phyloP scores from a whole-genome alignment of 2,797 vertebrate species.

The Bufotes viridis region DNA sequence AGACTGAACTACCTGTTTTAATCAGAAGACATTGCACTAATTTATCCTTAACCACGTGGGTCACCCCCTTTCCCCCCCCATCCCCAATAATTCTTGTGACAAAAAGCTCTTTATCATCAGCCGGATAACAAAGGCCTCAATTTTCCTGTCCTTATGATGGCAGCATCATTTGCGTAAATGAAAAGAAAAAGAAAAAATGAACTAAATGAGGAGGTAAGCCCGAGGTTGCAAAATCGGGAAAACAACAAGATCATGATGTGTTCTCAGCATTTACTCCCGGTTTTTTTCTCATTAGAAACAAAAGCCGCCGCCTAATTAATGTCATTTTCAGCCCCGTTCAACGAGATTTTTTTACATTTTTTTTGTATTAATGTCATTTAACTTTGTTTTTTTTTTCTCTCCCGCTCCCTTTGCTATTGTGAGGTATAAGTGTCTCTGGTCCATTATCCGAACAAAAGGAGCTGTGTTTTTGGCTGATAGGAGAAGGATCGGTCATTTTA shows the following conservation, averaged over 20 bases:
- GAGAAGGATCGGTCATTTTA: conserved; percentile 25
- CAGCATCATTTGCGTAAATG: conserved; percentile 8
- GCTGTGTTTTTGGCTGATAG: not conserved
- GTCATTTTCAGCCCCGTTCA: conserved; percentile 11
- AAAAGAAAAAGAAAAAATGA: not conserved
- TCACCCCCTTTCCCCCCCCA: not conserved
- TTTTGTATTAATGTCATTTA: conserved; percentile 47
- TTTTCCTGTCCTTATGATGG: conserved; percentile 45
- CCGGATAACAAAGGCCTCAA: conserved; percentile 38
- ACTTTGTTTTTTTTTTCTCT: conserved; percentile 2
- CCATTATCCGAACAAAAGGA: conserved; percentile 45
- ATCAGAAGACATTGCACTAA: not conserved
- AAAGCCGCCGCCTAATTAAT: conserved; percentile 32
- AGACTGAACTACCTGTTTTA: not conserved
- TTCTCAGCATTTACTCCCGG: not conserved
- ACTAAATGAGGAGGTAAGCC: not conserved
- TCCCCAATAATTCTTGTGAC: conserved; percentile 20
- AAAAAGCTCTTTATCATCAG: conserved; percentile 37
- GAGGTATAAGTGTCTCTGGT: conserved; percentile 28
- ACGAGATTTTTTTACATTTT: not conserved
- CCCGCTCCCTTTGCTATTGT: conserved; percentile 20
- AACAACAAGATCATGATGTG: conserved; percentile 24
- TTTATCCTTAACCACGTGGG: not conserved
- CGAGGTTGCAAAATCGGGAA: conserved; percentile 15
- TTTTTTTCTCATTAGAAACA: conserved; percentile 31